A percentile compares a stretch with the other conserved stretches of the same genome.
These are phyloP conservation scores for Clangula hyemalis DNA, from an alignment of 2,797 vertebrate species.

Conservation along the genomic window DNA sequence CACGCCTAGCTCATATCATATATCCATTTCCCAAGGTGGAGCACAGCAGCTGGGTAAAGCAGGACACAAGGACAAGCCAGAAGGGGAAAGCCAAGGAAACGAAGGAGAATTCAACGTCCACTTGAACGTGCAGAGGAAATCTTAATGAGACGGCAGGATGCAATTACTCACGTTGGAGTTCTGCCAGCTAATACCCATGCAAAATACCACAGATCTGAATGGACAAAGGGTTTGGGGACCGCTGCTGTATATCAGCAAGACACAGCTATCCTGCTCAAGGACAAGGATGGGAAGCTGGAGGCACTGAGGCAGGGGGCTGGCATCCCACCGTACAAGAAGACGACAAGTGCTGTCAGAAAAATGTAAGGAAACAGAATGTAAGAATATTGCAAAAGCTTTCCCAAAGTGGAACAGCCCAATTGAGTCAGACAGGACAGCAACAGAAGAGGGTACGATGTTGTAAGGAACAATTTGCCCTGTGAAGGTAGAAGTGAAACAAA, in stretches of 20 bases:
- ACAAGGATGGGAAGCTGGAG: background rate
- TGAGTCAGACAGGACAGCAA: background rate
- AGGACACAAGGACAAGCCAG: background rate
- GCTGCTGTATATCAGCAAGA: background rate
- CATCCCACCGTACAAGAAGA: background rate
- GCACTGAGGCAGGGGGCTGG: background rate
- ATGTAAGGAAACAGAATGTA: background rate
- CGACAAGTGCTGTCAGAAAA: too few species aligned
- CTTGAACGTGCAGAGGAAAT: background rate
- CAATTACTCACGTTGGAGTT: constrained; percentile 9
- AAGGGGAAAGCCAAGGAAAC: background rate
- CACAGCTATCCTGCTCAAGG: background rate
- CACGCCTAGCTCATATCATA: background rate
- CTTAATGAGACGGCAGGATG: background rate
- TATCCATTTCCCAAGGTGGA: background rate
- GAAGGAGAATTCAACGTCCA: background rate
- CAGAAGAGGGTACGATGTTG: rapidly evolving
- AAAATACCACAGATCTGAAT: background rate
- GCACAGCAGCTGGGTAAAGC: rapidly evolving
- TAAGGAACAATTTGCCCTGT: background rate
- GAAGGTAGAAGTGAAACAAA: background rate
- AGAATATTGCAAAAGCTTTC: background rate
- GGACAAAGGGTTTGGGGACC: background rate
- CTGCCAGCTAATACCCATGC: background rate
- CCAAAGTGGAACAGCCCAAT: background rate